Evolutionary conservation across 2,113 vertebrate species (phyloP).

Genomic region (Hyla sarda): DNA sequence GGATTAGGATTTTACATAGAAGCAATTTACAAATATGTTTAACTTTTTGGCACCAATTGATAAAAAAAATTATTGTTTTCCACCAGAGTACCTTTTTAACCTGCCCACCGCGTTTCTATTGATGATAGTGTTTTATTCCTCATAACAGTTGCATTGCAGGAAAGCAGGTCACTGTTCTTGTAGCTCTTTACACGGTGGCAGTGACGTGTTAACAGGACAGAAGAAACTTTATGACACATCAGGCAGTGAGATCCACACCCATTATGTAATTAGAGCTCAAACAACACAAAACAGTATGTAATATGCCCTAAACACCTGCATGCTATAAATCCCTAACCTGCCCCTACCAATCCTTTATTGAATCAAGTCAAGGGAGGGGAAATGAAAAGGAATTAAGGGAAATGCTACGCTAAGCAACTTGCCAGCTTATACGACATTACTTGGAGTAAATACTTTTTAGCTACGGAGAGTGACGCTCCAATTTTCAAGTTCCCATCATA

Average conservation of each 20-base stretch:
- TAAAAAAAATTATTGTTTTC: too few relatives aligned
- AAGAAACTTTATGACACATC: background rate
- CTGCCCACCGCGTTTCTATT: background rate
- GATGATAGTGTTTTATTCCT: background rate
- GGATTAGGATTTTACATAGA: too few relatives aligned
- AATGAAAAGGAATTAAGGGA: background rate
- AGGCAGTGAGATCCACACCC: constrained; percentile 17
- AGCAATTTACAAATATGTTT: too few relatives aligned
- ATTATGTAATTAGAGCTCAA: constrained; percentile 42
- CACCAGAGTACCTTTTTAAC: too few relatives aligned
- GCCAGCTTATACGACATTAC: background rate
- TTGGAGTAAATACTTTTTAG: background rate
- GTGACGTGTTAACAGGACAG: background rate
- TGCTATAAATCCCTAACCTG: constrained; percentile 21
- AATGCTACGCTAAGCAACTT: background rate
- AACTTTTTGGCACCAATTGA: too few relatives aligned
- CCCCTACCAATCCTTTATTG: constrained; percentile 28
- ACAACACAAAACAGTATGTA: background rate
- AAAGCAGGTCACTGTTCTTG: background rate
- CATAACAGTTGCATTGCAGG: background rate
- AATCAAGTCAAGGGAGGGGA: constrained; percentile 9
- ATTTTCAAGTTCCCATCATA: too few relatives aligned
- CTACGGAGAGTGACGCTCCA: too few relatives aligned
- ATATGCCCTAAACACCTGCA: constrained; percentile 11
- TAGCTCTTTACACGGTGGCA: background rate